Evolutionary conservation across 2,113 vertebrate genomes (phyloP), one percentile per base, ranked within the genome.

Genomic region (Peromyscus polionotus): DNA sequence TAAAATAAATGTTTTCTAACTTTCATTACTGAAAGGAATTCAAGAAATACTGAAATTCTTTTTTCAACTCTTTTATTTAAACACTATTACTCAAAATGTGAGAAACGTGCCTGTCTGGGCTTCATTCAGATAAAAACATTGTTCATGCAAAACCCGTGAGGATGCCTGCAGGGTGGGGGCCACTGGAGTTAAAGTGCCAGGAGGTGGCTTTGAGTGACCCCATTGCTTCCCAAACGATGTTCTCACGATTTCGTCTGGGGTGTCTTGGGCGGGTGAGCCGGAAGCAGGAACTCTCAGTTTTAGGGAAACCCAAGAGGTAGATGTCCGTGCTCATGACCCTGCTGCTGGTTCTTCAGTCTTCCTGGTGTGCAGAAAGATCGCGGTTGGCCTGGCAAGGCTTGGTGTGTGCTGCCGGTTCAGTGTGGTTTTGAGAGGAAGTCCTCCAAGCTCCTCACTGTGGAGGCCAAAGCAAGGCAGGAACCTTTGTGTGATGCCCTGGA

Each of bases 91-190:
- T 95, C 48, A 61, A 88, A 65, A 28, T 33, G 51, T 39, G 31
- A 88, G 67, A 76, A 70, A 36, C 67, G 31, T 80, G n/a, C 51
- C 89, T 87, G 39, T 65, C 86, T 94, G 28, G 81, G 31, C 14
- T 79, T 93, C 13, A 93, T 96, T 94, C 68, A 79, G 79, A 70
- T 90, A 59, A 85, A 91, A 59, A 76, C 6, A 88, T 70, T 68
- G 11, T 68, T 12, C 83, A 51, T 87, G 65, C 65, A 91, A 91
- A 81, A 92, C 33, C 48, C 48, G 39, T 54, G 16, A 26, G 39
- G 59, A 45, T 45, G 39, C 39, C 26, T 65, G 39, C 26, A 33
- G 31, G 31, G 33, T 22, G 39, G 84, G 42, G 42, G 1, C 13
- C 61, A 67, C 39, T 42, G 24, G 24, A 17, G 3, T 2, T 84